phyloP scores from a whole-genome alignment of 2,797 vertebrate genomes.

The Coranthus polyacanthus region DNA sequence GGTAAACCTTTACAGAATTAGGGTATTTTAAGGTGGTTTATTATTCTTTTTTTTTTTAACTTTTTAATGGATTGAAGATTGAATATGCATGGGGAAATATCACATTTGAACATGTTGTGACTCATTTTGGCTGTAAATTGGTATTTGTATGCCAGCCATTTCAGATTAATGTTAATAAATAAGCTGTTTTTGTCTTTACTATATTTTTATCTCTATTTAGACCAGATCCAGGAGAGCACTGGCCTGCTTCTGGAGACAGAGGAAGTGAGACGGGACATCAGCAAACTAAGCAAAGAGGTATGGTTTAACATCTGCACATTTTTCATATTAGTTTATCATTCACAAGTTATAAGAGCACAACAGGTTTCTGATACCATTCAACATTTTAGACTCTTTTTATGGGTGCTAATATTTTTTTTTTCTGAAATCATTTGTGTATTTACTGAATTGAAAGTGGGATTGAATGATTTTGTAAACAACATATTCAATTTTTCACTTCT shows the following conservation, averaged over 20 bases:
- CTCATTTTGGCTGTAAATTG: too few relatives aligned
- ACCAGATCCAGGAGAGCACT: constrained; percentile 71
- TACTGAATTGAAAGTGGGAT: too few relatives aligned
- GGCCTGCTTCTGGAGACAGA: constrained; percentile 87
- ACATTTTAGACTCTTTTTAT: too few relatives aligned
- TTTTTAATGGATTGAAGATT: too few relatives aligned
- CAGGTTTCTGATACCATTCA: too few relatives aligned
- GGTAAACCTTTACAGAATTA: constrained; percentile 61
- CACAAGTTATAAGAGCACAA: not conserved
- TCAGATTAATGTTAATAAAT: not conserved
- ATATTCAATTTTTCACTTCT: too few relatives aligned
- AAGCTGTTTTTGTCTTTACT: not conserved
- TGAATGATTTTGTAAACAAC: too few relatives aligned
- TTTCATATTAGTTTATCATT: not conserved
- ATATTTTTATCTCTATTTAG: constrained; percentile 60
- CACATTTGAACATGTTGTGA: not conserved
- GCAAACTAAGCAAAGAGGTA: constrained; percentile 92
- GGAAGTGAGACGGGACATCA: constrained; percentile 90
- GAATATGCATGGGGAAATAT: not conserved
- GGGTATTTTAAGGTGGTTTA: too few relatives aligned
- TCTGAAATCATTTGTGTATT: too few relatives aligned
- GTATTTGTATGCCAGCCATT: too few relatives aligned
- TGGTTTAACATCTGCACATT: too few relatives aligned
- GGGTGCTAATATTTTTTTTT: too few relatives aligned
- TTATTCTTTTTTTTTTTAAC: not conserved